Base-by-base conservation (phyloP, 2,888 invertebrate species). In the Noctuana brunneofusca region DNA sequence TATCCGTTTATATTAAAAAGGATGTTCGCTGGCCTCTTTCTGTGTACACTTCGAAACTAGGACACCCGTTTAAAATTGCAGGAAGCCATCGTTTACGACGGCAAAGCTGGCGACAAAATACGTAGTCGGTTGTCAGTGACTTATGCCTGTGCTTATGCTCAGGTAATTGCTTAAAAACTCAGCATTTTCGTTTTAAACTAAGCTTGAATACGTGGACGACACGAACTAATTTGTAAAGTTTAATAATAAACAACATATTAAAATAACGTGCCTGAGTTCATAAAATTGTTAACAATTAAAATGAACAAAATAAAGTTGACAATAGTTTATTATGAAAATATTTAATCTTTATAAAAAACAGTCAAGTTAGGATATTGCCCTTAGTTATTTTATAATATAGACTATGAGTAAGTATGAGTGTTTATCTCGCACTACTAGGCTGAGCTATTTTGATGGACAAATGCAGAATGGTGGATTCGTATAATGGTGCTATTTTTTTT, bases 1-100 rank as follows among this genome's bases (percentile, higher is more conserved):
- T 46, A 49, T 55, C 14, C 38, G 55, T 55, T 62, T 62, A 55
- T 48, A 62, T 62, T 38, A 62, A 62, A 62, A 55, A 55, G 55
- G 62, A 62, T 62, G 54, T 38, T 62, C 38, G 24, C 27, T 27
- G 48, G 41, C 27, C 53, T 59, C 49, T 62, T 62, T 55, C 55
- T 49, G 55, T 32, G 53, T 54, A 54, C 48, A 60, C 60, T 60
- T 50, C 38, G 18, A 18, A 62, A 55, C 62, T 55, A 35, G 55
- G 55, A 41, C 59, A 48, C 55, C 6, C 12, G 48, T 55, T 62
- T 62, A 62, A 62, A 62, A 62, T 49, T 62, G 48, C 55, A 55
- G 48, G 48, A 55, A 49, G 55, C 35, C 54, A 48, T 48, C 46
- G 54, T 35, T 60, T 48, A 48, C 32, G 55, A 43, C 24, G 53